A percentile compares a stretch with the other conserved stretches of the same genome.
phyloP scores from a whole-genome alignment of 2,113 vertebrate genomes.

The Sialia sialis region DNA sequence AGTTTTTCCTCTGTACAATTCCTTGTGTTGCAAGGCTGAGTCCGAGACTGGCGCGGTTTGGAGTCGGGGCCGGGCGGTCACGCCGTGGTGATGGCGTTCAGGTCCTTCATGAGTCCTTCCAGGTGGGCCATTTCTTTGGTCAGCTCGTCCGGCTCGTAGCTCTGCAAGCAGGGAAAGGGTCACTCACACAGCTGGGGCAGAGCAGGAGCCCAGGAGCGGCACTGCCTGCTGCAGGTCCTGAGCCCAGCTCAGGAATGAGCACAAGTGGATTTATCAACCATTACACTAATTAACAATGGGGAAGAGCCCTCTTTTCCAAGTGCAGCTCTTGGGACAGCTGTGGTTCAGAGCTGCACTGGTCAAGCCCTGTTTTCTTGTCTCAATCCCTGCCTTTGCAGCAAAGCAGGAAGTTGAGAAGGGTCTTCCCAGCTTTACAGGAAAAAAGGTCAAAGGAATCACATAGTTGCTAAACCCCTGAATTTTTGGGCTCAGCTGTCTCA shows the following conservation, averaged over 20 bases:
- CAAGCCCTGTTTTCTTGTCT: background rate
- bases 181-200: conserved; percentile 25
- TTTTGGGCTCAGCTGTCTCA: background rate
- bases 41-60: conserved; percentile 33
- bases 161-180: conserved; percentile 82
- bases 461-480: background rate
- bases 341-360: background rate
- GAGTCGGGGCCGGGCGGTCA: conserved; percentile 66
- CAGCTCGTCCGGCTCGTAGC: conserved; percentile 94
- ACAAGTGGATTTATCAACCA: background rate
- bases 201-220: too few species aligned
- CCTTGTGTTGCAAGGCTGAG: conserved; percentile 72
- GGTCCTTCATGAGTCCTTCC: conserved; percentile 99
- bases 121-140: conserved; percentile 99
- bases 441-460: background rate
- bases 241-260: background rate
- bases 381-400: background rate
- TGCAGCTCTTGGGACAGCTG: background rate
- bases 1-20: conserved; percentile 65
- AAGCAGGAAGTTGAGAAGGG: background rate
- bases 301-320: background rate
- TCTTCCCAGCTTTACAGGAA: background rate
- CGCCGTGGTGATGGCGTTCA: conserved; percentile 96
- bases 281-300: background rate
- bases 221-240: background rate